Base-by-base conservation (phyloP, 2,888 invertebrate species). In the Drosophila cracens region DNA sequence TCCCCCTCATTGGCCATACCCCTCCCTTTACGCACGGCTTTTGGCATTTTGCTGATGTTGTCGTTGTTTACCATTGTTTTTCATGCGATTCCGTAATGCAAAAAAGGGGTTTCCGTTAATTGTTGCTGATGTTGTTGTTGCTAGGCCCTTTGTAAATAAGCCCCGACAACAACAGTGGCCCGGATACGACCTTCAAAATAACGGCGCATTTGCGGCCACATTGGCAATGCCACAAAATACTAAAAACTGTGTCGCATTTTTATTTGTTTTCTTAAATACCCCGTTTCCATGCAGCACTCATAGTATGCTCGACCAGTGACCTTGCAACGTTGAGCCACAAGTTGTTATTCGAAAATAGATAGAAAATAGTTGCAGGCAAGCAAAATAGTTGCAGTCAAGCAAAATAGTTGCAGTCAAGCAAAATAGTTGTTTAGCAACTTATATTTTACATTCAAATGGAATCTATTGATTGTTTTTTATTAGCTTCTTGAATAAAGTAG, bases 151-250 rank as follows among this genome's bases (percentile, higher is more conserved):
- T 72, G 68, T 60, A 66, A 80, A 78, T 70, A 78, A 65, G 68
- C 63, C 53, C 21, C 21, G 57, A 21, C 71, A 40, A 31, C 76
- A 40, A 52, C 59, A 46, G 36, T 70, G 89, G 79, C 58, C 82
- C 57, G 31, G 57, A 76, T 66, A 71, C 76, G 85, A 89, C 85
- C 85, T 86, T 86, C 89, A 82, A 82, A 80, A 85, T 77, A 77
- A 88, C 86, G 73, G 72, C 78, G 81, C 81, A 73, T 81, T 83
- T 69, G 68, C 71, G 66, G 60, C 59, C 51, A n/a, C 56, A 54
- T 21, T 63, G 58, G 59, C 67, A 57, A 49, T 43, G 38, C 63
- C 64, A 51, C 56, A 70, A 52, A 68, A 65, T 56, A 51, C 64
- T 68, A 60, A 57, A 81, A 87, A 87, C 58, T 81, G 74, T 87